Conservation (phyloP, 64 coral and sea anemone genomes). For the Porites lutea region DNA sequence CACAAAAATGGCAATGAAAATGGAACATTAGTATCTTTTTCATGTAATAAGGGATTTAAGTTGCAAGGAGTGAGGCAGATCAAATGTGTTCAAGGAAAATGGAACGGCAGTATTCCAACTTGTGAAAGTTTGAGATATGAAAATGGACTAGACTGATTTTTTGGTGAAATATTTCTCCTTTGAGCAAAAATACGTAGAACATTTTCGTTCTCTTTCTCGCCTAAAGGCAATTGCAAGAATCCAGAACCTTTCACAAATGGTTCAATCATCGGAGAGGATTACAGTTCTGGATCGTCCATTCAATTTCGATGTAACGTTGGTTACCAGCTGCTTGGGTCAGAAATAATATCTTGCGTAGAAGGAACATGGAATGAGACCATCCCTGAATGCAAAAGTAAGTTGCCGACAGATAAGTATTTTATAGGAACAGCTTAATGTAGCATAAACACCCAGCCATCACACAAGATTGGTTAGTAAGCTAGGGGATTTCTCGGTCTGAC, state of each 20-base stretch:
- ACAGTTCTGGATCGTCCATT: background rate
- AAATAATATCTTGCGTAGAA: background rate
- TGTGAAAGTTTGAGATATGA: too few relatives aligned
- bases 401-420: background rate
- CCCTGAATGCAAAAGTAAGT: background rate
- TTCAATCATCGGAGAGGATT: background rate
- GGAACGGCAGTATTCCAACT: too few relatives aligned
- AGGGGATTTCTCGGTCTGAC: too few relatives aligned
- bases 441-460: too few relatives aligned
- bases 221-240: background rate
- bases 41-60: background rate
- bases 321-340: background rate
- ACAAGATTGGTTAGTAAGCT: too few relatives aligned
- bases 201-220: too few relatives aligned
- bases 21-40: background rate
- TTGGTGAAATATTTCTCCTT: too few relatives aligned
- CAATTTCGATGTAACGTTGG: background rate
- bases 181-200: too few relatives aligned
- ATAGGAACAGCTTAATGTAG: too few relatives aligned
- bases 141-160: too few relatives aligned
- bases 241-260: background rate
- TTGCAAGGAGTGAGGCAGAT: background rate
- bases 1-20: background rate
- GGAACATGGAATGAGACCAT: background rate
- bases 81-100: background rate